A percentile compares a stretch with the other conserved stretches of the same genome.
phyloP scores from a whole-genome alignment of 2,113 vertebrate species.

The Chaetodon auriga region DNA sequence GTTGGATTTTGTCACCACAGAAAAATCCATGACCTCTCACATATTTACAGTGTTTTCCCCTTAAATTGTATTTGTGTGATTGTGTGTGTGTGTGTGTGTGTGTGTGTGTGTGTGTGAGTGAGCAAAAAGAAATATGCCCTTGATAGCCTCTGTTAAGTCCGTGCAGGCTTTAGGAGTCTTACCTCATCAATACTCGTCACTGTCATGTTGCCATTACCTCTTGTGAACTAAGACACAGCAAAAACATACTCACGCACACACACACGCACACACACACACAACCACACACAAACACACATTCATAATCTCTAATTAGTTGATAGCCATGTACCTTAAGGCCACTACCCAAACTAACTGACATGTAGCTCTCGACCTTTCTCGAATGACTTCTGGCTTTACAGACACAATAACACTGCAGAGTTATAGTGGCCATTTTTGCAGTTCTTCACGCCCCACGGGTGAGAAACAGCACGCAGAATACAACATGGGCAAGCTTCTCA shows the following conservation, averaged over 20 bases:
- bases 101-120: constrained; percentile 8
- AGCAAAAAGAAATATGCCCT: constrained; percentile 58
- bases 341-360: constrained; percentile 83
- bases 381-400: constrained; percentile 43
- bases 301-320: constrained; percentile 86
- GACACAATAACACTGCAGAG: constrained; percentile 40
- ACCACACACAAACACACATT: constrained; percentile 45
- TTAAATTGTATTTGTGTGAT: constrained; percentile 46
- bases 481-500: constrained; percentile 48
- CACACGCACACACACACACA: constrained; percentile 36
- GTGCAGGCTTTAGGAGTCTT: constrained; percentile 46
- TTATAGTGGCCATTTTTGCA: constrained; percentile 38
- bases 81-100: constrained; percentile 24
- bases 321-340: constrained; percentile 96
- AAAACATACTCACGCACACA: constrained; percentile 38
- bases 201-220: constrained; percentile 39
- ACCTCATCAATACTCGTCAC: constrained; percentile 27
- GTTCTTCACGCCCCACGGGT: constrained; percentile 28
- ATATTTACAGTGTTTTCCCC: constrained; percentile 69
- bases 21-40: constrained; percentile 60
- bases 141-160: constrained; percentile 46
- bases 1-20: constrained; percentile 52
- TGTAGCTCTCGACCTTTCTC: constrained; percentile 58
- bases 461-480: constrained; percentile 58
- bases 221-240: constrained; percentile 39